A percentile compares a stretch with the other conserved stretches of the same genome.
phyloP scores from a whole-genome alignment of 2,888 invertebrate species.

The Tipula vernalis region DNA sequence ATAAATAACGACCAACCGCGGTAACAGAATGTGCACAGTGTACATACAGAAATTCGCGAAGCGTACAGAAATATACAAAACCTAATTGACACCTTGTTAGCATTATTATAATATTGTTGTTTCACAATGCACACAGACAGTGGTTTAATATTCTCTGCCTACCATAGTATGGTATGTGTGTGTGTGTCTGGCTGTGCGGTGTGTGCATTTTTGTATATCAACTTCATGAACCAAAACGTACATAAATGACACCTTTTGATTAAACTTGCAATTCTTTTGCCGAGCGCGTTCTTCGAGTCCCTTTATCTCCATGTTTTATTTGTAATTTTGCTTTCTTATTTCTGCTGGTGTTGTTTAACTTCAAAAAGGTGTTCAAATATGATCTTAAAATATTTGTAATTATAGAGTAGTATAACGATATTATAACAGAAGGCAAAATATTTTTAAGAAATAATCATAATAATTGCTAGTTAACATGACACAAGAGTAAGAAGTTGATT shows the following conservation, averaged over 20 bases:
- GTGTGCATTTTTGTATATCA: background rate
- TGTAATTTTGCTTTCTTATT: too few species aligned
- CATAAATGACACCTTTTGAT: background rate
- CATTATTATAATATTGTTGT: background rate
- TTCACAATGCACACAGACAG: background rate
- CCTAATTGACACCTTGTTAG: slow-evolving; percentile 4
- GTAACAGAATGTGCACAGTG: background rate
- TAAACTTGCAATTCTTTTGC: background rate
- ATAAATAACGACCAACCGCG: background rate
- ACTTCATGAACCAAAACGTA: background rate
- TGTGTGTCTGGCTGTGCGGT: background rate
- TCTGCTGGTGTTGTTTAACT: background rate
- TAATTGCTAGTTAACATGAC: background rate
- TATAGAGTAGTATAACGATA: background rate
- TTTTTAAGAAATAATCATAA: background rate
- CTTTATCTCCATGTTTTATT: background rate
- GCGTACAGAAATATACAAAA: background rate
- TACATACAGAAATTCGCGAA: background rate
- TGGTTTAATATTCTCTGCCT: background rate
- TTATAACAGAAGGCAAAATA: background rate
- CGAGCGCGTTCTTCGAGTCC: background rate
- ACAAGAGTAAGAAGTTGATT: background rate
- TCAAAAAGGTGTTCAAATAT: background rate
- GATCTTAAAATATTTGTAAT: background rate
- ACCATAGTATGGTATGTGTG: too few species aligned